These are phyloP conservation scores for Nothoprocta pentlandii DNA, from an alignment of 2,113 vertebrate species.

Conservation along the genomic window DNA sequence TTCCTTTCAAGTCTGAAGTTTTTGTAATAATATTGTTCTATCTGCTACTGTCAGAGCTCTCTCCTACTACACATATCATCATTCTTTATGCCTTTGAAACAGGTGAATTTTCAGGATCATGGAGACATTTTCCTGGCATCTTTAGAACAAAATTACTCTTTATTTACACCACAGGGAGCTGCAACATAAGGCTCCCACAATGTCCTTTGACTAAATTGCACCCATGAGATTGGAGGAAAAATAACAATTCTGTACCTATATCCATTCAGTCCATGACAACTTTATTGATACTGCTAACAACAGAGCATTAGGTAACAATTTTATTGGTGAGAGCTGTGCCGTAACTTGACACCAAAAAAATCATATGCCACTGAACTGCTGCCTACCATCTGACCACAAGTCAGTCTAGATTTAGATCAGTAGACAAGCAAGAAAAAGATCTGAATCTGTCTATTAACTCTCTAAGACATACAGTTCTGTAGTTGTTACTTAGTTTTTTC, in stretches of 20 bases:
- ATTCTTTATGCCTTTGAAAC: neutral
- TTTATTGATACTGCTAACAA: neutral
- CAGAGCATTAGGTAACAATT: neutral
- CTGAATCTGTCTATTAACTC: neutral
- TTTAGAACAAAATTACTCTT: neutral
- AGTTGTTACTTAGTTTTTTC: neutral
- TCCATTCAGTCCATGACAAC: neutral
- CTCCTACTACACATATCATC: neutral
- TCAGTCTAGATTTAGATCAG: neutral
- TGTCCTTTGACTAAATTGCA: neutral
- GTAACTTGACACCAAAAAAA: neutral
- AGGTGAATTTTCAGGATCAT: neutral
- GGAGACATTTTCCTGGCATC: neutral
- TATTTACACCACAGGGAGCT: neutral
- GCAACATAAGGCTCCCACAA: neutral
- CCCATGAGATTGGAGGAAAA: rapidly evolving
- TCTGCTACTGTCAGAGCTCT: neutral
- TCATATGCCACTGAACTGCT: neutral
- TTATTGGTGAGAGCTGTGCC: neutral
- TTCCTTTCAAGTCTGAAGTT: neutral
- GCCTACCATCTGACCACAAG: neutral
- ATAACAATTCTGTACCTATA: neutral
- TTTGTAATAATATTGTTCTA: neutral
- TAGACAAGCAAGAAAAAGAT: neutral
- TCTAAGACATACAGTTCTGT: neutral